A percentile compares a stretch with the other conserved stretches of the same genome.
Conservation (phyloP, 2,888 invertebrate genomes). For the Lampropteryx suffumata region DNA sequence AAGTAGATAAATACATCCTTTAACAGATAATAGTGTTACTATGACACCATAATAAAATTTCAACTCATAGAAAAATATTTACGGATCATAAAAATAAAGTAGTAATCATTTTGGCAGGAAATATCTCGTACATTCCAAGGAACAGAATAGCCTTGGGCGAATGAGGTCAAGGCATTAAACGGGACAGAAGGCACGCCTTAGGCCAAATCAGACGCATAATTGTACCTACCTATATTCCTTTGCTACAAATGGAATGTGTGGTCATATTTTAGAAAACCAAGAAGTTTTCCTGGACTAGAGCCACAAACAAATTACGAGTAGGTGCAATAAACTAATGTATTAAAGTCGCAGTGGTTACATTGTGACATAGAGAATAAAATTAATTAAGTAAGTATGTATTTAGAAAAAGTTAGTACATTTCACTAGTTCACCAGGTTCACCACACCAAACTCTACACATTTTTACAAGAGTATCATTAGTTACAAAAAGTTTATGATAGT, state of each 20-base stretch:
- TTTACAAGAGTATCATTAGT: too few relatives aligned
- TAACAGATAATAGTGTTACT: too few relatives aligned
- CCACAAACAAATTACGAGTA: background rate
- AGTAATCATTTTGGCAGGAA: constrained; percentile 8
- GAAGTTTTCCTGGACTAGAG: background rate
- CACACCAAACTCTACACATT: too few relatives aligned
- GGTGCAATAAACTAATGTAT: too few relatives aligned
- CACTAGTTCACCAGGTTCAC: too few relatives aligned
- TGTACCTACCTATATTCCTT: background rate
- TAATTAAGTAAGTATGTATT: too few relatives aligned
- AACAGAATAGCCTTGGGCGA: constrained; percentile 9
- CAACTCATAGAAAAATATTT: background rate
- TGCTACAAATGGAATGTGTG: constrained; percentile 13
- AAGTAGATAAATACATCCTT: too few relatives aligned
- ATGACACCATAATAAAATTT: constrained; percentile 10
- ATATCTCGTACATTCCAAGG: constrained; percentile 6
- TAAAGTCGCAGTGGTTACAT: too few relatives aligned
- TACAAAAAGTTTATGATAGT: too few relatives aligned
- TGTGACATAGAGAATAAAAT: too few relatives aligned
- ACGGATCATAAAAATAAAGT: too few relatives aligned
- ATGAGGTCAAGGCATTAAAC: constrained; percentile 17
- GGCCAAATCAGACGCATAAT: constrained; percentile 18
- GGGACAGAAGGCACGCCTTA: constrained; percentile 11
- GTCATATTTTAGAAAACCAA: background rate
- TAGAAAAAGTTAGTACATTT: too few relatives aligned